phyloP scores from a whole-genome alignment of 1,140 invertebrate species.

The Conus ventricosus region DNA sequence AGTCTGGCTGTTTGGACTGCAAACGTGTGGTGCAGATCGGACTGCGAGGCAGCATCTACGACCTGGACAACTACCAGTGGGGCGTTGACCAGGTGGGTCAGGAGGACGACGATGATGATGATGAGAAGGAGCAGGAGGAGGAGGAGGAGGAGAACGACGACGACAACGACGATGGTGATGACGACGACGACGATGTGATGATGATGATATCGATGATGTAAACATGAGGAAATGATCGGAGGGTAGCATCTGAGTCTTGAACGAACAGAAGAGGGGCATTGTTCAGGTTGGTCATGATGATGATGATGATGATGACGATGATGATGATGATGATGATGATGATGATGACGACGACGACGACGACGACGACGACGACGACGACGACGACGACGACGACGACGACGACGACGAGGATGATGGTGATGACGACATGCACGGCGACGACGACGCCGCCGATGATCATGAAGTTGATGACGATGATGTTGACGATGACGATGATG shows the following conservation, averaged over 20 bases:
- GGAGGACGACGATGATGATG: conserved; percentile 28
- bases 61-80: conserved; percentile 65
- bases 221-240: background rate
- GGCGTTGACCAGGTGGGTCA: conserved; percentile 59
- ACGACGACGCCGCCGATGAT: no score
- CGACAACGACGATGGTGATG: background rate
- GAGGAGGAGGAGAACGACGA: background rate
- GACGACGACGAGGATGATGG: background rate
- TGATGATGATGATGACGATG: conserved; percentile 40
- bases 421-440: background rate
- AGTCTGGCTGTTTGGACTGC: conserved; percentile 72
- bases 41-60: conserved; percentile 66
- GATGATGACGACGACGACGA: no score
- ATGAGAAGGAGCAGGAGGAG: background rate
- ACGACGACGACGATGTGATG: background rate
- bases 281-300: background rate
- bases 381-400: background rate
- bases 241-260: background rate
- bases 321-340: background rate
- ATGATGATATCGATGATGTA: background rate
- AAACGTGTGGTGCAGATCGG: conserved; percentile 74
- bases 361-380: no score
- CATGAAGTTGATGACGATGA: background rate
- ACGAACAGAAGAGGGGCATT: conserved; percentile 8
- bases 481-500: background rate